Evolutionary conservation across 2,113 vertebrate species (phyloP).

Genomic region (Microtus richardsoni): DNA sequence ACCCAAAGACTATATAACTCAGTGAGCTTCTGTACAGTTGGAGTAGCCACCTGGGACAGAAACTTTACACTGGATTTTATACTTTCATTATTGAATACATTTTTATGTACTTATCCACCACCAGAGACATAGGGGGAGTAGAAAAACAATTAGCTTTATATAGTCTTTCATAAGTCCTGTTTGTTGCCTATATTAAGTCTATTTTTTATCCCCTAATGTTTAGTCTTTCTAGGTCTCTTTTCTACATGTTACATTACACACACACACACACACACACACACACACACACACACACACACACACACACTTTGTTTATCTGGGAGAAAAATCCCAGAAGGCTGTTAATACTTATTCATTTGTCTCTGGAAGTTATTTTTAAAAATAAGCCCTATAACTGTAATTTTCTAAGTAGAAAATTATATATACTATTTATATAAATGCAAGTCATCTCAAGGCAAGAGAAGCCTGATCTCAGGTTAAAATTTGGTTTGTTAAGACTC

Average conservation of each 20-base stretch:
- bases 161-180: not conserved
- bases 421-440: not conserved
- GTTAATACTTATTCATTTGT: not conserved
- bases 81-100: not conserved
- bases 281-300: not conserved
- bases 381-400: constrained; percentile 18
- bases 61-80: not conserved
- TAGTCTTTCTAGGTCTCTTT: not conserved
- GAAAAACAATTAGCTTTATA: not conserved
- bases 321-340: not conserved
- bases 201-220: not conserved
- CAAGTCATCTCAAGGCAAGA: not conserved
- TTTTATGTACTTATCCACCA: not conserved
- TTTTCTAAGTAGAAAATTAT: constrained; percentile 28
- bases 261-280: not conserved
- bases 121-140: not conserved
- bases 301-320: not conserved
- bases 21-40: not conserved
- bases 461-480: not conserved
- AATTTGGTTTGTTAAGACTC: not conserved
- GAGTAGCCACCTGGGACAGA: not conserved
- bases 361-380: not conserved
- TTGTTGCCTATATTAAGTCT: not conserved
- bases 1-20: not conserved
- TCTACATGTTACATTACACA: not conserved